A percentile compares a stretch with the other conserved stretches of the same genome.
These are phyloP conservation scores for Zonitis immaculata DNA, from an alignment of 2,888 invertebrate genomes.

Conservation along the genomic window DNA sequence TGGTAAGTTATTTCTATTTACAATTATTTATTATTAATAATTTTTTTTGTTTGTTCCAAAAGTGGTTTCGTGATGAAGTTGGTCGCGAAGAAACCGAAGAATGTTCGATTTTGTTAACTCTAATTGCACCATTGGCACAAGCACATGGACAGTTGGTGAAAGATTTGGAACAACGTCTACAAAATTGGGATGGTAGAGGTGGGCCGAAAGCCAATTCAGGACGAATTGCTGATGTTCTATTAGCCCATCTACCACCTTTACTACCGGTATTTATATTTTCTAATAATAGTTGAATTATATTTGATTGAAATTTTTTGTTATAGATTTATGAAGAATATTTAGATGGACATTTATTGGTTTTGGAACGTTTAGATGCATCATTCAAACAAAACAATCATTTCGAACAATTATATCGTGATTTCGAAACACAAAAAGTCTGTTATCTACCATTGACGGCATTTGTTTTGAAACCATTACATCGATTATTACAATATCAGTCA, in stretches of 20 bases:
- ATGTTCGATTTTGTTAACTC: conserved; percentile 55
- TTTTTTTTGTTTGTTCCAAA: not conserved
- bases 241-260: conserved; percentile 62
- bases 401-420: conserved; percentile 66
- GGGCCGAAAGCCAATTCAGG: conserved; percentile 46
- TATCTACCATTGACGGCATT: conserved; percentile 81
- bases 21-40: not conserved
- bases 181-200: conserved; percentile 66
- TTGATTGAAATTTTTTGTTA: conserved; percentile 30
- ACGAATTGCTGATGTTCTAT: conserved; percentile 71
- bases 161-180: conserved; percentile 70
- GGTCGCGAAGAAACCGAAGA: conserved; percentile 56
- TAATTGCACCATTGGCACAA: conserved; percentile 71
- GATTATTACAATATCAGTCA: conserved; percentile 78
- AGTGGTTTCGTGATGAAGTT: conserved; percentile 71
- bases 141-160: conserved; percentile 76
- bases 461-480: conserved; percentile 75
- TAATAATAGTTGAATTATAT: too few relatives aligned
- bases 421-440: conserved; percentile 79
- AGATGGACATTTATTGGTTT: conserved; percentile 67
- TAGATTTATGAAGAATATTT: conserved; percentile 68
- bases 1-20: conserved; percentile 50
- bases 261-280: conserved; percentile 49
- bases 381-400: conserved; percentile 66
- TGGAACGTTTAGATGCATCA: conserved; percentile 76